A percentile compares a stretch with the other conserved stretches of the same genome.
These are phyloP conservation scores for Macrobrachium nipponense DNA, from an alignment of 1,140 invertebrate species.

Conservation along the genomic window DNA sequence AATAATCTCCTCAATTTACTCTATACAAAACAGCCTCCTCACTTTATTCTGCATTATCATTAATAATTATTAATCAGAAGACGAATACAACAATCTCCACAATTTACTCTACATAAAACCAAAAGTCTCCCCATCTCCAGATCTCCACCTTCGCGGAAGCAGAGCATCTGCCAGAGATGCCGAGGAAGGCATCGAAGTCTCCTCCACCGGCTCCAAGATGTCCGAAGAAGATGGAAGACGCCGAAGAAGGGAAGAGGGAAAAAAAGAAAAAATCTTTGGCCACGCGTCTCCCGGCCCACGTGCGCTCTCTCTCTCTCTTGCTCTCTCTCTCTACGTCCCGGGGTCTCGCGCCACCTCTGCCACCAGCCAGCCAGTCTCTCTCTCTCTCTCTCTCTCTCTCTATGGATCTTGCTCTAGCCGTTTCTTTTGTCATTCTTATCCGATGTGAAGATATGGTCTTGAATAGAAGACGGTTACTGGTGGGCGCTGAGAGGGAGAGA, in stretches of 20 bases:
- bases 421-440: conserved; percentile 53
- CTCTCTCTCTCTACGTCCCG: background rate
- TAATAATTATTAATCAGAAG: too few relatives aligned
- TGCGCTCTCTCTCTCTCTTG: conserved; percentile 5
- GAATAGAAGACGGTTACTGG: conserved; percentile 56
- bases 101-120: too few relatives aligned
- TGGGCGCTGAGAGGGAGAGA: background rate
- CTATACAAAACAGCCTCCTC: too few relatives aligned
- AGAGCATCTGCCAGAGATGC: too few relatives aligned
- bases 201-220: background rate
- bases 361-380: background rate
- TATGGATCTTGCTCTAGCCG: background rate
- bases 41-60: too few relatives aligned
- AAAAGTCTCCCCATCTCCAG: too few relatives aligned
- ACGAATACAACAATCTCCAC: too few relatives aligned
- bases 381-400: conserved; percentile 18
- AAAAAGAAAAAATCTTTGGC: conserved; percentile 3
- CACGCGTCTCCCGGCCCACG: background rate
- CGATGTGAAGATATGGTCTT: conserved; percentile 56
- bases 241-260: background rate
- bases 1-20: too few relatives aligned
- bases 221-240: background rate
- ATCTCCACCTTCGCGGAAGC: too few relatives aligned
- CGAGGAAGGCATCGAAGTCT: too few relatives aligned
- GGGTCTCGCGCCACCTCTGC: background rate